phyloP scores from a whole-genome alignment of 1,140 invertebrate genomes.

The Ceratoteleas bidentatus region DNA sequence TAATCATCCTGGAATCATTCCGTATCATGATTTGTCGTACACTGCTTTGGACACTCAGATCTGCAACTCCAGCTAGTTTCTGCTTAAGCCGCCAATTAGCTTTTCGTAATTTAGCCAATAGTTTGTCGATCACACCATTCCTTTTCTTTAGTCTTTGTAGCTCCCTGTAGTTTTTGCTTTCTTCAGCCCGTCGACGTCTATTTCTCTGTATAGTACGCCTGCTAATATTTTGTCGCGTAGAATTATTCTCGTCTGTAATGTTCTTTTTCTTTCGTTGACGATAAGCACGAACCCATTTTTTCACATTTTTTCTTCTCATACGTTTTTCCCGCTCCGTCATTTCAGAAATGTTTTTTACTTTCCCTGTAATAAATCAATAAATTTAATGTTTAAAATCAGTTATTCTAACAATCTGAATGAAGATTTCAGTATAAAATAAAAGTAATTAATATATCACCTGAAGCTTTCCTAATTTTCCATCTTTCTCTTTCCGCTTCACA shows the following conservation, averaged over 20 bases:
- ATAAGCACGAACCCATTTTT: background rate
- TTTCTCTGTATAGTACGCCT: slow-evolving; percentile 11
- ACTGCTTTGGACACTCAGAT: slow-evolving; percentile 9
- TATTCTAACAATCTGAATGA: too few species aligned
- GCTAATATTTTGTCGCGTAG: slow-evolving; percentile 16
- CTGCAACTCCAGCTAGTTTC: background rate
- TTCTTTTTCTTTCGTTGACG: too few species aligned
- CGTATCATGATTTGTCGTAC: slow-evolving; percentile 6
- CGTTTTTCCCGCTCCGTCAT: slow-evolving; percentile 34
- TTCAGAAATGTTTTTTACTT: slow-evolving; percentile 19
- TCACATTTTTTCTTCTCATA: slow-evolving; percentile 5
- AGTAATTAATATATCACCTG: too few species aligned
- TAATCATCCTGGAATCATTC: slow-evolving; percentile 6
- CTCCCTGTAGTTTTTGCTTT: slow-evolving; percentile 19
- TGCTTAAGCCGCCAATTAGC: background rate
- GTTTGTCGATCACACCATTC: slow-evolving; percentile 1
- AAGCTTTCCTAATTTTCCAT: slow-evolving; percentile 22
- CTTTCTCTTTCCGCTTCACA: slow-evolving; percentile 25
- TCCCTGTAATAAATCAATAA: too few species aligned
- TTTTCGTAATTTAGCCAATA: slow-evolving; percentile 17
- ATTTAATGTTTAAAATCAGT: too few species aligned
- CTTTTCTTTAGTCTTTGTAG: slow-evolving; percentile 11
- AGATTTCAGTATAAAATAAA: too few species aligned
- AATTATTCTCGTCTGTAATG: slow-evolving; percentile 16
- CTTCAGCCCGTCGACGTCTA: background rate